These are phyloP conservation scores for Lycophotia porphyrea DNA, from an alignment of 2,888 invertebrate genomes.

Conservation along the genomic window DNA sequence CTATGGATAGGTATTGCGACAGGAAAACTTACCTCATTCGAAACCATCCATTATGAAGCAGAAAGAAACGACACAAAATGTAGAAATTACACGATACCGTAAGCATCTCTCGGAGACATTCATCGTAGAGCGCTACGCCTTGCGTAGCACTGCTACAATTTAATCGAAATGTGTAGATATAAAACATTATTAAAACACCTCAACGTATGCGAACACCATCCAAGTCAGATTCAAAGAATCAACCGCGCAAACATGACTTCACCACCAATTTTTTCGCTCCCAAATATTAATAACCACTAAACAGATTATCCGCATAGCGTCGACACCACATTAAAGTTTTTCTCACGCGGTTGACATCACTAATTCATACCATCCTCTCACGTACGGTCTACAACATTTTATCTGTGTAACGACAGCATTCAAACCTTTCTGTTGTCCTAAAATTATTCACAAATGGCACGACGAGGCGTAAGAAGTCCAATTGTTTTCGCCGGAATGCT, in stretches of 20 bases:
- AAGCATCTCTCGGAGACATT: background rate
- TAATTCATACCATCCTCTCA: conserved; percentile 59
- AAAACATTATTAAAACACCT: background rate
- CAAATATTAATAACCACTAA: conserved; percentile 59
- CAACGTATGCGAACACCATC: conserved; percentile 9
- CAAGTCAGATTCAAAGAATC: conserved; percentile 19
- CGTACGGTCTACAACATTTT: conserved; percentile 61
- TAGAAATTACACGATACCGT: background rate
- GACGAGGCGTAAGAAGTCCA: conserved; percentile 63
- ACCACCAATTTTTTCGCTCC: conserved; percentile 25
- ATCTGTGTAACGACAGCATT: conserved; percentile 59
- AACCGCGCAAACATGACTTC: conserved; percentile 5
- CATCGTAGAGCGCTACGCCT: background rate
- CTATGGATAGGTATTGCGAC: background rate
- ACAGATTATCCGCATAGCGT: conserved; percentile 54
- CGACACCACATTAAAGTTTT: conserved; percentile 47
- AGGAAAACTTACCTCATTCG: background rate
- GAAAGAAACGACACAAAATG: background rate
- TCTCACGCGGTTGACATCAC: conserved; percentile 45
- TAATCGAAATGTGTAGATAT: too few relatives aligned
- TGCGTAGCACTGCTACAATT: background rate
- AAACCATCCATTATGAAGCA: background rate
- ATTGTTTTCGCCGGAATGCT: conserved; percentile 79
- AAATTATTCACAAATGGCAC: conserved; percentile 62
- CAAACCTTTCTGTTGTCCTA: conserved; percentile 45